phyloP scores from a whole-genome alignment of 2,888 invertebrate genomes.

The Tortricodes alternella region DNA sequence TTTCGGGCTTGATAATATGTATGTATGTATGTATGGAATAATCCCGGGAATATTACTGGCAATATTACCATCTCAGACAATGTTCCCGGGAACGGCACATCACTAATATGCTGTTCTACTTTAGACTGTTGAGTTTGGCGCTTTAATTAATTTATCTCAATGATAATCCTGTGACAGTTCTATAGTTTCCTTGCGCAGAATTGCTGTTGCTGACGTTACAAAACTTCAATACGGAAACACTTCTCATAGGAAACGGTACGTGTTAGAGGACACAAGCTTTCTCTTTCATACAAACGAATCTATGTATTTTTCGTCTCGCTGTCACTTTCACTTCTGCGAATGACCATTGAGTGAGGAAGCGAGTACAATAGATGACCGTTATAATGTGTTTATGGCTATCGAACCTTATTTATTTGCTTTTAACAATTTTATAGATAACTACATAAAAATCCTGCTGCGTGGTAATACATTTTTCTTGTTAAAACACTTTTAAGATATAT shows the following conservation, averaged over 20 bases:
- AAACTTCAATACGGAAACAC: slow-evolving; percentile 44
- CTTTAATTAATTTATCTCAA: neutral
- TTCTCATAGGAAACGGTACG: slow-evolving; percentile 48
- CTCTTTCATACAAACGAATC: slow-evolving; percentile 38
- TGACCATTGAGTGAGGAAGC: slow-evolving; percentile 35
- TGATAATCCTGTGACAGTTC: neutral
- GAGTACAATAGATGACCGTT: slow-evolving; percentile 29
- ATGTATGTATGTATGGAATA: too few species aligned
- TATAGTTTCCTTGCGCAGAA: neutral
- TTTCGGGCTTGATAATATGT: too few species aligned
- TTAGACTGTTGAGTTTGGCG: too few species aligned
- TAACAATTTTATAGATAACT: neutral
- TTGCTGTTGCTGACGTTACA: slow-evolving; percentile 17
- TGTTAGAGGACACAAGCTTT: slow-evolving; percentile 42
- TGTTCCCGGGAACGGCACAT: too few species aligned
- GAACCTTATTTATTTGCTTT: neutral
- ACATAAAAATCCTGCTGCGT: neutral
- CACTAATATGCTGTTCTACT: too few species aligned
- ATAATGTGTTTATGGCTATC: slow-evolving; percentile 2
- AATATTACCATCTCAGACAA: too few species aligned
- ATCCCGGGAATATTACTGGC: too few species aligned
- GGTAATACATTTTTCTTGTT: too few species aligned
- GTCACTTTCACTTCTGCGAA: slow-evolving; percentile 40
- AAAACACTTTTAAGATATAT: too few species aligned
- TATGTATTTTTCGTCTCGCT: slow-evolving; percentile 36